These are phyloP conservation scores for Achroia grisella DNA, from an alignment of 1,140 invertebrate genomes.

Conservation along the genomic window DNA sequence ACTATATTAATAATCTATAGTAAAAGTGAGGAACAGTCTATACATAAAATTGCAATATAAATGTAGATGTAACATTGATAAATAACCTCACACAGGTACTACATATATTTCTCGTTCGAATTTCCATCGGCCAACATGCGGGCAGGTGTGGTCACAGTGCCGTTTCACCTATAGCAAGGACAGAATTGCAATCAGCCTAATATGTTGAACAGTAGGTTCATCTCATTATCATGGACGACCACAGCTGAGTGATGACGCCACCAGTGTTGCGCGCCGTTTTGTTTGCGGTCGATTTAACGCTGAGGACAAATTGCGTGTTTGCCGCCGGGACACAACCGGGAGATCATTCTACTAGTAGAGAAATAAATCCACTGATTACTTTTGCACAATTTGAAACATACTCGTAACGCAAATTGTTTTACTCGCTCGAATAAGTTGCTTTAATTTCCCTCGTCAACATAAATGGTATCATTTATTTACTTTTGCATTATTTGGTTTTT, in stretches of 20 bases:
- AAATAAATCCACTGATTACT: slow-evolving; percentile 62
- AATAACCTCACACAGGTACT: too few relatives aligned
- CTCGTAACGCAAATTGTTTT: slow-evolving; percentile 43
- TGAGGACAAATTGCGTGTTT: slow-evolving; percentile 69
- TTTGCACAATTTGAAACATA: slow-evolving; percentile 50
- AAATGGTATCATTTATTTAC: slow-evolving; percentile 19
- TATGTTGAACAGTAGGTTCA: slow-evolving; percentile 68
- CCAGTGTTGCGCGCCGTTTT: slow-evolving; percentile 44
- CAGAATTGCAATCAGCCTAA: slow-evolving; percentile 69
- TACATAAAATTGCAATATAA: too few relatives aligned
- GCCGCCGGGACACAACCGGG: slow-evolving; percentile 49
- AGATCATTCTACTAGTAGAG: slow-evolving; percentile 45
- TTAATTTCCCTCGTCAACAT: slow-evolving; percentile 20
- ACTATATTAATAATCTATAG: too few relatives aligned
- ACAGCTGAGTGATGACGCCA: slow-evolving; percentile 66
- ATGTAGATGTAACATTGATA: too few relatives aligned
- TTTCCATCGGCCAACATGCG: slow-evolving; percentile 24
- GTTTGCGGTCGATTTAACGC: slow-evolving; percentile 71
- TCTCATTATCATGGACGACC: slow-evolving; percentile 71
- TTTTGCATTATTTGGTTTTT: not conserved
- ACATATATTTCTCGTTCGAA: too few relatives aligned
- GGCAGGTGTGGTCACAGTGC: slow-evolving; percentile 17
- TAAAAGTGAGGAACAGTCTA: too few relatives aligned
- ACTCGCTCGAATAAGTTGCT: slow-evolving; percentile 12
- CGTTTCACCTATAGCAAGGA: slow-evolving; percentile 23